Base-by-base conservation (phyloP, 2,113 vertebrate genomes). In the Elgaria multicarinata region DNA sequence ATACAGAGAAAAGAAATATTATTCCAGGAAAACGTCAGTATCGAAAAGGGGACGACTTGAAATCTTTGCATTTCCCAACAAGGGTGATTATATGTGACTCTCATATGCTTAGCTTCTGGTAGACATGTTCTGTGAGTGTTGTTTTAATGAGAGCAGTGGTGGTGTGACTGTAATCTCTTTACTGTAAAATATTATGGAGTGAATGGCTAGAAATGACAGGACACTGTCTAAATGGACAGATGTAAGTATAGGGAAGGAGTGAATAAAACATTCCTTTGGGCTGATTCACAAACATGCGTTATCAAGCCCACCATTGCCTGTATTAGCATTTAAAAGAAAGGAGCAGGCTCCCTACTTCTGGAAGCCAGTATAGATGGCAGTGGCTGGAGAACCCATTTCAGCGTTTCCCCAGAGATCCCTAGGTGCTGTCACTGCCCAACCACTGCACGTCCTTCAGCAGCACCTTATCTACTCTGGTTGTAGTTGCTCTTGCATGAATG, bases 141-240 rank as follows among this genome's bases (percentile, higher is more conserved):
- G 86, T 90, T 95, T 95, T 80, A 85, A 87, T 92, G 90, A 90
- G 90, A 91, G 89, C 66, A n/a, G 4, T 90, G 79, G 83, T 90
- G 76, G 88, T 82, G 88, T 95, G 93, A 90, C 83, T 90, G 93
- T 93, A 90, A 26, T 94, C 69, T 94, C 72, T 83, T 94, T 89
- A 79, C 74, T 93, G 67, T 94, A 91, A 89, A 94, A 88, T 83
- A 86, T 90, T 96, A 94, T 90, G 71, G 91, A 90, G 66, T 88
- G 87, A 95, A 90, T 89, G 91, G n/a, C 81, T 89, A 69, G 20
- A 80, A 91, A 71, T 80, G 86, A 79, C 87, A 93, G 77, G 39
- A 26, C 2, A 90, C 26, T 90, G 87, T 83, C 53, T 83, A 87
- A 92, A 85, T 90, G 87, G 82, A 55, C 79, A 84, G 91, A 75